Evolutionary conservation across 1,140 invertebrate species (phyloP).

Genomic region (Scaptomyza montana): DNA sequence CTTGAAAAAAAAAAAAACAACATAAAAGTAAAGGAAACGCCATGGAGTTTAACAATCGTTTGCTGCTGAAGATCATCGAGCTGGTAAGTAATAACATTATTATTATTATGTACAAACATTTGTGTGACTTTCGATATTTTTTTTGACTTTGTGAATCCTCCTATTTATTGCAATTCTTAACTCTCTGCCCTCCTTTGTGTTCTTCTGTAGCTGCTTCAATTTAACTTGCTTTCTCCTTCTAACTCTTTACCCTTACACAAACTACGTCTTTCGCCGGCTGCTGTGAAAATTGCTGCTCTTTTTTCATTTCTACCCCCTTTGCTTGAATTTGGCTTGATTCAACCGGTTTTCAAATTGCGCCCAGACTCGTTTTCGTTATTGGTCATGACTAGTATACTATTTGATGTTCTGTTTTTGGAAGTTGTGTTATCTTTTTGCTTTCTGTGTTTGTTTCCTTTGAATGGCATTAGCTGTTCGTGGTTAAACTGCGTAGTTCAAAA

Average conservation of each 20-base stretch:
- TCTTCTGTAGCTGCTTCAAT: no score
- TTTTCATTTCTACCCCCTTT: not conserved
- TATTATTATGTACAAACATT: not conserved
- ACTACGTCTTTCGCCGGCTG: conserved; percentile 1
- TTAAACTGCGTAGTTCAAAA: conserved; percentile 37
- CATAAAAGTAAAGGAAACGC: conserved; percentile 7
- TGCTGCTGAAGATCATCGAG: conserved; percentile 79
- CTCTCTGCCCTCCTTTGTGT: not conserved
- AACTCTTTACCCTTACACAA: no score
- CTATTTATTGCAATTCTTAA: no score
- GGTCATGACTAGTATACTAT: conserved; percentile 36
- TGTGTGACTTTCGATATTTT: not conserved
- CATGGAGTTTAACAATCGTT: conserved; percentile 82
- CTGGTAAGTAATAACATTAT: conserved; percentile 64
- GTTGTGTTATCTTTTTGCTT: conserved; percentile 1
- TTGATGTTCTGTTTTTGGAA: conserved; percentile 14
- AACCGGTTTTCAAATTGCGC: conserved; percentile 24
- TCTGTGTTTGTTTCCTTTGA: conserved; percentile 10
- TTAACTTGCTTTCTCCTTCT: not conserved
- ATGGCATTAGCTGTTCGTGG: not conserved
- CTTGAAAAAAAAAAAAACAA: not conserved
- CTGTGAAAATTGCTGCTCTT: conserved; percentile 17
- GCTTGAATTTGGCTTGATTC: not conserved
- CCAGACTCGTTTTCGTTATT: conserved; percentile 39
- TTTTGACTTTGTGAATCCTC: no score